Base-by-base conservation (phyloP, 1,140 invertebrate genomes). In the Papilio machaon region DNA sequence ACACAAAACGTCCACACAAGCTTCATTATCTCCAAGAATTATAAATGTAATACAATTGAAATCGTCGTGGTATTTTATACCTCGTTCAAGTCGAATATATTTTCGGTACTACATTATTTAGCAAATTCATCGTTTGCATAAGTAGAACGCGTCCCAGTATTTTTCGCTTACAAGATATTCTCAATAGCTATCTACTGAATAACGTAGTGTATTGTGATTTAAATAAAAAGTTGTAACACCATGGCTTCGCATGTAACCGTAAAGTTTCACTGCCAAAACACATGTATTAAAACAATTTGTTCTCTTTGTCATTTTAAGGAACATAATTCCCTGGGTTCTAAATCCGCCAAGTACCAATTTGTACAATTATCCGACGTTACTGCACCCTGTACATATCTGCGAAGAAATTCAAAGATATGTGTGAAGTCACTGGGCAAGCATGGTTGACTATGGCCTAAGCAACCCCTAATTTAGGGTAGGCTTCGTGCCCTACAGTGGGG, bases 61-160 rank as follows among this genome's bases (percentile, higher is more conserved):
- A 79, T 80, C 10, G 81, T 73, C 79, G 70, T 82, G 78, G 76
- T 84, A 86, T 87, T 92, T 90, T 92, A 92, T 90, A 92, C 82
- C 87, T 82, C 19, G 17, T 82, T 85, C 82, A 83, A 83, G 84
- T 82, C 84, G 85, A 84, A 82, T 82, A 83, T 80, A 82, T 82
- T 86, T 87, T 84, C 75, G 80, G 76, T 52, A 85, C 38, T 79
- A 83, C 83, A 30, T 86, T 86, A 86, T 46, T 17, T 88, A 83
- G 86, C 86, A 88, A 75, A 70, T 58, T 79, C 11, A 30, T 52
- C 77, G 54, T 82, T 82, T 80, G 74, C 70, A 75, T 81, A 79
- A 81, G 19, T 80, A 74, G 83, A 82, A 86, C 79, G 79, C 86
- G 87, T 85, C 85, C 86, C 80, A 83, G 81, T 82, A 84, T 83